These are phyloP conservation scores for Liasis olivaceus DNA, from an alignment of 2,797 vertebrate species.

Conservation along the genomic window DNA sequence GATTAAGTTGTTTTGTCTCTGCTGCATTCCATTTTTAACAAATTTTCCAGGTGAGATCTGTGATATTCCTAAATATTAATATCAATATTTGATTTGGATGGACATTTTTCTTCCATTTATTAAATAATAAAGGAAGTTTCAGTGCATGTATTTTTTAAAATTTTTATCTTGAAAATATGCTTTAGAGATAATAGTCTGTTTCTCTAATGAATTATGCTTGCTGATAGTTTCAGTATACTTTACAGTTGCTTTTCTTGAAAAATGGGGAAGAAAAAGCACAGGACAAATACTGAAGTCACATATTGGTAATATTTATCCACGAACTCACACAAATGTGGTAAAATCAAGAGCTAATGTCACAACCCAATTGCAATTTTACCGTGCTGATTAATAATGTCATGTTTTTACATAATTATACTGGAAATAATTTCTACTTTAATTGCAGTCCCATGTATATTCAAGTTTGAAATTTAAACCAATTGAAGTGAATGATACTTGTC, in stretches of 20 bases:
- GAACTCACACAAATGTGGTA: background rate
- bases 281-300: background rate
- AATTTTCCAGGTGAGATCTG: background rate
- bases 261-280: background rate
- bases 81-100: background rate
- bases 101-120: constrained; percentile 1
- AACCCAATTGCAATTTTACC: background rate
- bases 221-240: background rate
- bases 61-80: background rate
- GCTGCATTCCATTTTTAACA: background rate
- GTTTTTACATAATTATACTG: background rate
- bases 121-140: background rate
- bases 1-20: background rate
- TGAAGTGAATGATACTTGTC: background rate
- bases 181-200: background rate
- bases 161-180: background rate
- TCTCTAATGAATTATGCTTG: background rate
- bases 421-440: background rate
- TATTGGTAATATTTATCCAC: background rate
- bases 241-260: background rate
- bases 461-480: background rate
- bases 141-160: background rate
- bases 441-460: background rate
- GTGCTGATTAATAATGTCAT: background rate
- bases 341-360: background rate